Evolutionary conservation across 2,113 vertebrate species (phyloP).

Genomic region (Microcebus lehilahytsara): DNA sequence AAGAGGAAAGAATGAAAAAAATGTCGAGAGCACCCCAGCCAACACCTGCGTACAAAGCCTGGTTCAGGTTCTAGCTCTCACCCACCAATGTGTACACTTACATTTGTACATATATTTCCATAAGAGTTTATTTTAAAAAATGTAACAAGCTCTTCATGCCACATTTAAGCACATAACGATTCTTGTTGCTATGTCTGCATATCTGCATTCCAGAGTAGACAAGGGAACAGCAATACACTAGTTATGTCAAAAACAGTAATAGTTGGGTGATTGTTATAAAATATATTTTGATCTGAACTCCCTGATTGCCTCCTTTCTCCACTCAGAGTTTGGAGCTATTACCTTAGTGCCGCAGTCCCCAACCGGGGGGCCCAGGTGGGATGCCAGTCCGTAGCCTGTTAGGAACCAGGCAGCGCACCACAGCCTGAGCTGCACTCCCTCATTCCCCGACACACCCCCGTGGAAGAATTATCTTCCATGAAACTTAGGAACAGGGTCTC

Average conservation of each 20-base stretch:
- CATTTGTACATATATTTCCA: not conserved
- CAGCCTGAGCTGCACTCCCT: too few species aligned
- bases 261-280: not conserved
- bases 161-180: not conserved
- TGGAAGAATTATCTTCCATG: too few species aligned
- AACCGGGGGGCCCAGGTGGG: too few species aligned
- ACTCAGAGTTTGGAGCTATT: not conserved
- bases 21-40: not conserved
- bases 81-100: not conserved
- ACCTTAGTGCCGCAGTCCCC: not conserved
- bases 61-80: not conserved
- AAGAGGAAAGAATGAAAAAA: not conserved
- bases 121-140: not conserved
- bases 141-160: not conserved
- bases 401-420: too few species aligned
- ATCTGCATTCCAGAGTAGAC: not conserved
- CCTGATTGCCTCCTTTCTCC: not conserved
- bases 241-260: not conserved
- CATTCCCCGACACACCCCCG: too few species aligned
- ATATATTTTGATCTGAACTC: conserved; percentile 8
- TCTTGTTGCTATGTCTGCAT: not conserved
- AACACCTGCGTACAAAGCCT: not conserved
- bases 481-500: too few species aligned
- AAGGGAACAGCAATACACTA: not conserved
- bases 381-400: too few species aligned